A percentile compares a stretch with the other conserved stretches of the same genome.
Conservation (phyloP, 2,888 invertebrate genomes). For the Cactoblastis cactorum region DNA sequence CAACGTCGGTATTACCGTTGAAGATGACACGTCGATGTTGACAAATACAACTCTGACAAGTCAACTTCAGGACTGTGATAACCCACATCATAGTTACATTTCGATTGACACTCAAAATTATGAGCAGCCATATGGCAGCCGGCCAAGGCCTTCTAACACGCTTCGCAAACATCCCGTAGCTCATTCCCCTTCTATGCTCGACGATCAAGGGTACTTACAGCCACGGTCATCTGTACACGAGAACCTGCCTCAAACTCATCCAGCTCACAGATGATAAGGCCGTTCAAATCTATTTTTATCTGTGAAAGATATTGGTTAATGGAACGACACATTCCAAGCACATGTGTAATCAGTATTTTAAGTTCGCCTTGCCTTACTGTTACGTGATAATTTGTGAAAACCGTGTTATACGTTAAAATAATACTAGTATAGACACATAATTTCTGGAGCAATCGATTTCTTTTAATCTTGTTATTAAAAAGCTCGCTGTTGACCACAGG, state of each 20-base stretch:
- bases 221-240: constrained; percentile 74
- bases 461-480: neutral
- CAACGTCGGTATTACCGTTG: constrained; percentile 73
- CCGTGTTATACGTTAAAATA: constrained; percentile 16
- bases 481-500: neutral
- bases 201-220: constrained; percentile 76
- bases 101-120: constrained; percentile 81
- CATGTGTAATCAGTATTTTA: constrained; percentile 67
- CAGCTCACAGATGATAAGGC: constrained; percentile 71
- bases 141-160: constrained; percentile 68
- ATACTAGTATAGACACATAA: neutral
- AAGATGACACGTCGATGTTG: constrained; percentile 81
- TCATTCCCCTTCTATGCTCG: constrained; percentile 68
- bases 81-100: constrained; percentile 84
- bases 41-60: constrained; percentile 81
- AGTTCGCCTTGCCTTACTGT: constrained; percentile 64
- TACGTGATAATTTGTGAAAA: constrained; percentile 55
- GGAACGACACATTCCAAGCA: constrained; percentile 72
- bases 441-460: neutral
- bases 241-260: constrained; percentile 73
- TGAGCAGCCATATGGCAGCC: constrained; percentile 69
- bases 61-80: constrained; percentile 82
- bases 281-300: constrained; percentile 55
- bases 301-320: constrained; percentile 65
- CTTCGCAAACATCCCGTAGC: constrained; percentile 67